Evolutionary conservation across 2,888 invertebrate genomes (phyloP), one percentile per base, ranked within the genome.

Genomic region (Augiades crinisus): DNA sequence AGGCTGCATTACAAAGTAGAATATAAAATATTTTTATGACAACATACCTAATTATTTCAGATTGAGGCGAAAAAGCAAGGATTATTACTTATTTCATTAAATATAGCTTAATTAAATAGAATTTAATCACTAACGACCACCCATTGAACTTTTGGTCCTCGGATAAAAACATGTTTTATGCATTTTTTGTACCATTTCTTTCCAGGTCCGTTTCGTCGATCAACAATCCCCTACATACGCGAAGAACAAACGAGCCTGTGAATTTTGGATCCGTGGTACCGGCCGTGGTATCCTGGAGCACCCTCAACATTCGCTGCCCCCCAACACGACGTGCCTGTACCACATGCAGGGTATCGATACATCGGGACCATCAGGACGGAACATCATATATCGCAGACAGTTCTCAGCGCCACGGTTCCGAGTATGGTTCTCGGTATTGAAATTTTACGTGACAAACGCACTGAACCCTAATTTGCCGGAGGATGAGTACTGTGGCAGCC

Each of bases 261-360:
- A 96, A 73, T 96, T 96, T 72, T 96, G 95, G 95, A 91, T 96
- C 59, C 90, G 95, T 56, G 96, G 96, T 3, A 94, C 94, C 0
- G 93, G 93, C 1, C 93, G 93, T 45, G 96, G 96, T n/a, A 87
- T 95, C 3, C 72, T 96, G 40, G 95, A 96, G 65, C 96, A 95
- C 70, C 96, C 97, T 0, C 91, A 94, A 62, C 97, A 97, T 82
- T 95, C 96, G 2, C 81, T 97, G 58, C 94, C 97, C 0, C 95
- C 96, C 0, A 97, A 97, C 75, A 96, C 95, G 16, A 97, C 96
- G 5, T 97, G 97, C 72, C 91, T 96, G 14, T 97, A 97, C 75
- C 96, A 96, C 75, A 92, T 97, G 71, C 90, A 90, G 69, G 92
- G 92, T 27, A 91, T 92, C 65, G 92, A 92, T 74, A 91, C 92